Base-by-base conservation (phyloP, 2,113 vertebrate genomes). In the Ochotona curzoniae region DNA sequence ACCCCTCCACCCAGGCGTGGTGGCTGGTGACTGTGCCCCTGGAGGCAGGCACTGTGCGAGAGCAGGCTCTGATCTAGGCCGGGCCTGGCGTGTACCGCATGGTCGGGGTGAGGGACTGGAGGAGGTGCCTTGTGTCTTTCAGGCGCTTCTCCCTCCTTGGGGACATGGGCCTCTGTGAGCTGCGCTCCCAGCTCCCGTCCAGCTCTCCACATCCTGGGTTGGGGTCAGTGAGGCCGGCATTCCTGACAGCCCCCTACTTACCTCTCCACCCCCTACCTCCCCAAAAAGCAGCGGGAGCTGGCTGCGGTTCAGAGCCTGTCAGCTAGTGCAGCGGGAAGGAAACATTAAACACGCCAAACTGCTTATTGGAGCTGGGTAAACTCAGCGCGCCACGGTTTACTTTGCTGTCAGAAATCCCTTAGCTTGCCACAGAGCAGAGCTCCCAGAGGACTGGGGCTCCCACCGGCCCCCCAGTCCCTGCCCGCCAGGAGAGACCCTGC, bases 331-430 rank as follows among this genome's bases (percentile, higher is more conserved):
- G 88, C 32, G 94, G 83, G 93, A 96, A 93, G 90, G 95, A 93
- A 96, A 97, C 93, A 94, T 97, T 95, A 96, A 97, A 97, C 96
- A 97, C 92, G 89, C 79, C 54, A 69, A 96, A 96, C 90, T 94
- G 94, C 95, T 94, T 78, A 80, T 82, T 85, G 90, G 96, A 73
- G 69, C 94, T 95, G 94, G 94, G 96, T 97, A 96, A 97, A 97
- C 97, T 97, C 97, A 76, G 81, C 79, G 57, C 79, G 35, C 91
- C 95, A 96, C 92, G 78, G 96, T 97, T 97, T 97, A 97, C 97
- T 96, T 95, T 95, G 89, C 97, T 97, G 97, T 97, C 96, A 97
- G 92, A 89, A 95, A 89, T 49, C 91, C 64, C 89, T 21, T 85
- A 8, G 71, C 94, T 95, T 96, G 83, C 84, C 74, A 87, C 85